phyloP scores from a whole-genome alignment of 2,113 vertebrate genomes.

The Sander lucioperca region DNA sequence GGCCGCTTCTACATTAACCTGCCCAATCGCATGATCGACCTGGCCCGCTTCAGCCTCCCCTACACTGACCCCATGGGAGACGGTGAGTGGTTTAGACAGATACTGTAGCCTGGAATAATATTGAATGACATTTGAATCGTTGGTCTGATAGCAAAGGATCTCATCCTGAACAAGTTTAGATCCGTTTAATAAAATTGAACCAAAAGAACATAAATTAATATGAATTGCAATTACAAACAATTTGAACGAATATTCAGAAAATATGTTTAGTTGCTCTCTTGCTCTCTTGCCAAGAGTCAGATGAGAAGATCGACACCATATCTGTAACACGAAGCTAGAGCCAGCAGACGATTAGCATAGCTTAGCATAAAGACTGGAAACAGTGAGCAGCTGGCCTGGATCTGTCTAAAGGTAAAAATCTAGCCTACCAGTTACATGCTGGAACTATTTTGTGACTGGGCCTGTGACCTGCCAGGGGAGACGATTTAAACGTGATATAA shows the following conservation, averaged over 20 bases:
- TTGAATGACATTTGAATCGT: neutral
- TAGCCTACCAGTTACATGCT: neutral
- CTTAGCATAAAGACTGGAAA: neutral
- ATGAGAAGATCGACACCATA: neutral
- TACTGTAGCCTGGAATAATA: neutral
- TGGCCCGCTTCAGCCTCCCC: conserved; percentile 95
- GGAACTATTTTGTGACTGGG: neutral
- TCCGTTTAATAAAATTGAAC: neutral
- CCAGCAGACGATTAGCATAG: neutral
- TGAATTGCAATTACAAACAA: no score
- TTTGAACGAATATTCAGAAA: neutral
- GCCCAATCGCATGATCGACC: conserved; percentile 97
- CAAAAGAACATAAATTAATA: no score
- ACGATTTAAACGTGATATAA: neutral
- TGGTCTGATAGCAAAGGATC: neutral
- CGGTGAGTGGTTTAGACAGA: conserved; percentile 83
- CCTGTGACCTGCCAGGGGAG: neutral
- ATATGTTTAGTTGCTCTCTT: neutral
- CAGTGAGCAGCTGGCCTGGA: neutral
- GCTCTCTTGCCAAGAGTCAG: neutral
- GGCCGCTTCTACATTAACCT: conserved; percentile 99
- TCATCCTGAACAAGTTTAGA: neutral
- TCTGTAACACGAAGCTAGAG: neutral
- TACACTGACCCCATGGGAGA: conserved; percentile 98
- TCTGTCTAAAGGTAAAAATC: neutral